Base-by-base conservation (phyloP, 2,113 vertebrate genomes). In the Oreochromis spilurus region DNA sequence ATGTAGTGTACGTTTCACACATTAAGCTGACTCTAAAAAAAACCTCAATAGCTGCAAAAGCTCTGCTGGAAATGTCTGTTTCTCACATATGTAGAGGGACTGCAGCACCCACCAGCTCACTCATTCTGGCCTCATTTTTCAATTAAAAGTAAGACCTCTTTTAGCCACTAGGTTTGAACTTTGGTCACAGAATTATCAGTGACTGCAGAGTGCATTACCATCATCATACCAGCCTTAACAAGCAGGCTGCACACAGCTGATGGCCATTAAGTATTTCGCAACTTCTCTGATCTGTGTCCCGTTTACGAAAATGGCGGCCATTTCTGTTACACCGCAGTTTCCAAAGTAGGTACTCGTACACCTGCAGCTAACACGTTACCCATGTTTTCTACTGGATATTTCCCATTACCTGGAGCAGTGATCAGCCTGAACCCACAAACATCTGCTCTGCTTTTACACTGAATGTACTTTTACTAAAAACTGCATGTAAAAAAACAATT, bases 401-500 rank as follows among this genome's bases (percentile, higher is more conserved):
- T 48, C 4, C 70, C 26, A 29, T 50, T n/a, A 48, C 70, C 26
- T 31, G 43, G 43, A 77, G 10, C 45, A 31, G 1, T 31, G 4
- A 50, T 50, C 17, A 12, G 16, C 45, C 70, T 31, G 45, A 77
- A 31, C 9, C 70, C 70, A 77, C 43, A 77, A 77, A 31, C 70
- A 31, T 50, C 43, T 50, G 16, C 9, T 48, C 43, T 29, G 70
- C 16, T 50, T 75, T 19, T 48, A 0, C 43, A 8, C 26, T 0
- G 4, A 50, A 75, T 29, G 43, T 75, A 29, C 70, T 70, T 70
- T 72, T 3, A 72, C 67, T 43, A 16, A 72, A 26, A 72, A 8
- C 36, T 21, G 12, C 19, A 21, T 40, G 19, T 67, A n/a, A 38
- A 65, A 67, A 43, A 1, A 0, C 4, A 5, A 21, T 2, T 43